Evolutionary conservation across 2,888 invertebrate genomes (phyloP).

Genomic region (Pristionchus exspectatus): DNA sequence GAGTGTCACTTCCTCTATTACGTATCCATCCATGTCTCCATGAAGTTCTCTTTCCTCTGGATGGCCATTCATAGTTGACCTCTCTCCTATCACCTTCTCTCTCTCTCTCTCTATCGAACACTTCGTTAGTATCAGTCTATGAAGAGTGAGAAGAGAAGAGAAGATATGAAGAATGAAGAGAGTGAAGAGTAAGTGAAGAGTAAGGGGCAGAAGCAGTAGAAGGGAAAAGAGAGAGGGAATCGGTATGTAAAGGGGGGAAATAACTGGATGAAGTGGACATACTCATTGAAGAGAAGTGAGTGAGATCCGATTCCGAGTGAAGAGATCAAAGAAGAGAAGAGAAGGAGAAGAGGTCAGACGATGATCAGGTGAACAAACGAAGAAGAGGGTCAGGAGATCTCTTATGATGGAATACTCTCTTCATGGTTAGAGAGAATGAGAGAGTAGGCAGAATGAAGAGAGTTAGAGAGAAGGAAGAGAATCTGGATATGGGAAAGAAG

Average conservation of each 20-base stretch:
- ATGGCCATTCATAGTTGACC: not conserved
- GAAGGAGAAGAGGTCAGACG: not conserved
- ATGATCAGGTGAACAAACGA: conserved; percentile 44
- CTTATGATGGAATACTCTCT: not conserved
- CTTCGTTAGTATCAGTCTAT: conserved; percentile 9
- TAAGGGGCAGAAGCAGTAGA: not conserved
- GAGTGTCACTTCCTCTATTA: not conserved
- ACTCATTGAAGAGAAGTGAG: not conserved
- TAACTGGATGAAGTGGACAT: not conserved
- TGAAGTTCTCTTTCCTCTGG: not conserved
- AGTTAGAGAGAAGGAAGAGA: not conserved
- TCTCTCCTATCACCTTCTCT: not conserved
- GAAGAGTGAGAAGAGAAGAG: conserved; percentile 29
- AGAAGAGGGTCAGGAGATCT: not conserved
- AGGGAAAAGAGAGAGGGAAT: not conserved
- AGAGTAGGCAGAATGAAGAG: not conserved
- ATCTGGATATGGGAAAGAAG: conserved; percentile 26
- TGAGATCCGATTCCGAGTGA: conserved; percentile 30
- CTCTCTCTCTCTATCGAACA: not conserved
- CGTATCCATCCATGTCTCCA: not conserved
- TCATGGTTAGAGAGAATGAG: not conserved
- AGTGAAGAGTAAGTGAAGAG: not conserved
- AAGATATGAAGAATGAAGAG: not conserved
- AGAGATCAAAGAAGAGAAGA: conserved; percentile 23
- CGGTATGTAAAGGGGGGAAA: not conserved